phyloP scores from a whole-genome alignment of 2,888 invertebrate species.

The Ferrisia virgata region DNA sequence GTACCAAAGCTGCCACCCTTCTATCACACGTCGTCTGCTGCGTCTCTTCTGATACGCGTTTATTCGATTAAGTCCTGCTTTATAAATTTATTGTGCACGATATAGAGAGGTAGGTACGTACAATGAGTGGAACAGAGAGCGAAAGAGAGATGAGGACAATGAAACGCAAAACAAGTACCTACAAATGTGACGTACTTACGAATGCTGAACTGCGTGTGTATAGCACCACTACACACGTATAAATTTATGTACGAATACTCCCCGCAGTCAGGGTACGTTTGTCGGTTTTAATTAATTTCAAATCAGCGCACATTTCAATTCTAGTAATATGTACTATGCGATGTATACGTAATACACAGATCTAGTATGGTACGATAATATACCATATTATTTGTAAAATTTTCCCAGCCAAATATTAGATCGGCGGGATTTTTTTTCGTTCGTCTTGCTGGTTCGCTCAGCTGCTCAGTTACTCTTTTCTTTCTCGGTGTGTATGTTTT shows the following conservation, averaged over 20 bases:
- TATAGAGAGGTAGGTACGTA: neutral
- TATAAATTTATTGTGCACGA: constrained; percentile 2
- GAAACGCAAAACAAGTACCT: too few species aligned
- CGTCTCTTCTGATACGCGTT: neutral
- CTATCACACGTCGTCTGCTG: too few species aligned
- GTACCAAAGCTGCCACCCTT: neutral
- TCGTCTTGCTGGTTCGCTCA: neutral
- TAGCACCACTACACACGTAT: too few species aligned
- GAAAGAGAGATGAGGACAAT: too few species aligned
- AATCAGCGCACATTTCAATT: constrained; percentile 7
- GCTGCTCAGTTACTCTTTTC: too few species aligned
- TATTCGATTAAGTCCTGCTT: constrained; percentile 23
- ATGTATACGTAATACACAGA: too few species aligned
- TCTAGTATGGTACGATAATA: too few species aligned
- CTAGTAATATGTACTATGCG: neutral
- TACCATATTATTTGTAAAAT: too few species aligned
- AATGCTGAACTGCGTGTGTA: too few species aligned
- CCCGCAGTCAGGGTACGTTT: neutral
- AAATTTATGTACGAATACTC: neutral
- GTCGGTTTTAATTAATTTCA: constrained; percentile 39
- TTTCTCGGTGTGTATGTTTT: too few species aligned
- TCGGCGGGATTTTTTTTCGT: neutral
- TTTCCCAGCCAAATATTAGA: neutral
- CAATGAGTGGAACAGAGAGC: too few species aligned
- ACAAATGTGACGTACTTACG: too few species aligned